Evolutionary conservation across 37 sponge, comb jelly and placozoan species (phyloP), one percentile per base, ranked within the genome.

Genomic region (Amphimedon queenslandica): DNA sequence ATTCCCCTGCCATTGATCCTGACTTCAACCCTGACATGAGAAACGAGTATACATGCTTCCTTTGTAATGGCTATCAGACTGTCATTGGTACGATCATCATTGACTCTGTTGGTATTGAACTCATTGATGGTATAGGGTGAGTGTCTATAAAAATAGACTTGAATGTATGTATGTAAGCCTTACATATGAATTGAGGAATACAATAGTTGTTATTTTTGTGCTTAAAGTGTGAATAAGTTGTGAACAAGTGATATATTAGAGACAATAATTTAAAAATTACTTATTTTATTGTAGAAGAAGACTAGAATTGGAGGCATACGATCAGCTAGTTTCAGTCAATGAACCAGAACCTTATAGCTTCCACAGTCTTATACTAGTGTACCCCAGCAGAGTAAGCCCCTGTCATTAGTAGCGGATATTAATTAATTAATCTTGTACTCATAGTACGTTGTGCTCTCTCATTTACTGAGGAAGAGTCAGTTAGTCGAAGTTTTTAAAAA

Each of bases 11-110:
- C n/a, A n/a, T n/a, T 47, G 53, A 47, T 18, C 13, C 8, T 47
- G 53, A 13, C 13, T 47, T 47, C 53, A 47, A n/a, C n/a, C n/a
- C 38, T 1, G 77, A 83, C 28, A 43, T 77, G 6, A 70, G 55
- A 35, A 38, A 67, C 11, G 77, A 77, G 40, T 83, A 71, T 55
- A 63, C 72, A 29, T 83, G 84, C 66, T 83, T 72, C 32, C 65
- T 83, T 0, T 83, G 77, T 53, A 83, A 83, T 47, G 84, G 84
- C 16, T 10, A 25, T 0, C 60, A 18, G 0, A 39, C 43, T 24
- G 27, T 67, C 6, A 51, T 77, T 36, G 84, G 84, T 0, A 64
- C 57, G 24, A 37, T 83, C 29, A 64, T 27, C 0, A 35, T 83
- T 11, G 34, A 75, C 39, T 1, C 24, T 0, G 57, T 38, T 27